Evolutionary conservation across 2,888 invertebrate genomes (phyloP), one percentile per base, ranked within the genome.

Genomic region (Pecten maximus): DNA sequence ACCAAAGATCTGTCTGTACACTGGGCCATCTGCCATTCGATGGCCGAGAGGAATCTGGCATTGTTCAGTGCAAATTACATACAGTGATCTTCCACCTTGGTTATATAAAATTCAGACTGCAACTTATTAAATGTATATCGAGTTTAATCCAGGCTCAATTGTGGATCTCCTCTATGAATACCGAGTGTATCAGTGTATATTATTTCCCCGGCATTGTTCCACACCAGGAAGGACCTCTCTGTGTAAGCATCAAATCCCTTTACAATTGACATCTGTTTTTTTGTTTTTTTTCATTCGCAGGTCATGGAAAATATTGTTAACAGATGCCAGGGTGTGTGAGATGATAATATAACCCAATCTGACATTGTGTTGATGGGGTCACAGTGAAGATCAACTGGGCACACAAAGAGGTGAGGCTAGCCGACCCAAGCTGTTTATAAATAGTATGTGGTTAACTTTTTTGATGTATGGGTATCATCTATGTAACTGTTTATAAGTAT

Each of bases 351-450:
- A 74, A 74, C 28, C 10, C 35, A 10, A 74, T 28, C 35, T 28
- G 74, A 74, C 74, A 74, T 74, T 74, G 74, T 35, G 74, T 74
- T 74, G 74, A 35, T 15, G 35, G 74, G 74, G 74, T 74, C 74
- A 74, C 74, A 2, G 28, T 74, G 35, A 74, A 74, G 74, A 74
- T 74, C 23, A 74, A 74, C 74, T 74, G 35, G 28, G 74, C 74
- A 74, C 35, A 74, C 35, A 6, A 10, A 74, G 74, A 74, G 74
- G 74, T 74, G 74, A 74, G 74, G 28, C 35, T 74, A 8, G 0
- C 2, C 54, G 0, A 54, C 19, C 48, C 12, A 48, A 60, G 15
- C 74, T 6, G 74, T 74, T 28, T 28, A 28, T 50, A 50, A 23
- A 54, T 23, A 23, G 19, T 54, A 54, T 44, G 4, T 4, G 44